A percentile compares a stretch with the other conserved stretches of the same genome.
Evolutionary conservation across 2,888 invertebrate genomes (phyloP).

Genomic region (Philopedon plagiatum): DNA sequence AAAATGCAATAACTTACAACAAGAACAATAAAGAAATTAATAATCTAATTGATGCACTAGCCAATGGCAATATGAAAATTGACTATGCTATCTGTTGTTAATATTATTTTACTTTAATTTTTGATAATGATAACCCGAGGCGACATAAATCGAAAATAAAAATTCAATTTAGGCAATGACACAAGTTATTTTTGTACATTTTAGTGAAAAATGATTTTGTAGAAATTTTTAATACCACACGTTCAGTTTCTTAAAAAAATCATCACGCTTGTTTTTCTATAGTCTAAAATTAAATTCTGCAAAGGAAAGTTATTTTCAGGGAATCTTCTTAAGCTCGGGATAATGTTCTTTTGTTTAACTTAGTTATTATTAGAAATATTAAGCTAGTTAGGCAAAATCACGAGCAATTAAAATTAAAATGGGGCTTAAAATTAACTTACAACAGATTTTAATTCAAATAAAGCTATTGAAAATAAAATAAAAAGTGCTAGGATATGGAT

Average conservation of each 20-base stretch:
- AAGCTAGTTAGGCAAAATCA: background rate
- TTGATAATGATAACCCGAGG: background rate
- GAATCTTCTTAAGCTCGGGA: no score
- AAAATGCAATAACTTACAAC: background rate
- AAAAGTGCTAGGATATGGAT: no score
- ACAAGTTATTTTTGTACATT: background rate
- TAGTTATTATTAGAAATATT: background rate
- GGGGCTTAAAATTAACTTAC: background rate
- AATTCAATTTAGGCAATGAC: slow-evolving; percentile 4
- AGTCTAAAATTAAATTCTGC: no score
- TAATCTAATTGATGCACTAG: slow-evolving; percentile 3
- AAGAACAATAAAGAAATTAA: slow-evolving; percentile 12
- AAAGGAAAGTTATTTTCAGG: no score
- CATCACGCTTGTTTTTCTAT: no score
- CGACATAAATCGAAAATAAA: background rate
- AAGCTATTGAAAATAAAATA: no score
- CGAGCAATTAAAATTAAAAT: background rate
- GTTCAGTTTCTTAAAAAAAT: no score
- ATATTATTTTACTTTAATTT: background rate
- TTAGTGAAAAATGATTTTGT: no score
- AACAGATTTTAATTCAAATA: no score
- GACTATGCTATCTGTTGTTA: slow-evolving; percentile 2
- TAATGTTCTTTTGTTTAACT: background rate
- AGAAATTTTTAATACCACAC: no score
- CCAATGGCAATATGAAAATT: background rate